These are phyloP conservation scores for Hozukius guyotensis DNA, from an alignment of 2,797 vertebrate species.

Conservation along the genomic window DNA sequence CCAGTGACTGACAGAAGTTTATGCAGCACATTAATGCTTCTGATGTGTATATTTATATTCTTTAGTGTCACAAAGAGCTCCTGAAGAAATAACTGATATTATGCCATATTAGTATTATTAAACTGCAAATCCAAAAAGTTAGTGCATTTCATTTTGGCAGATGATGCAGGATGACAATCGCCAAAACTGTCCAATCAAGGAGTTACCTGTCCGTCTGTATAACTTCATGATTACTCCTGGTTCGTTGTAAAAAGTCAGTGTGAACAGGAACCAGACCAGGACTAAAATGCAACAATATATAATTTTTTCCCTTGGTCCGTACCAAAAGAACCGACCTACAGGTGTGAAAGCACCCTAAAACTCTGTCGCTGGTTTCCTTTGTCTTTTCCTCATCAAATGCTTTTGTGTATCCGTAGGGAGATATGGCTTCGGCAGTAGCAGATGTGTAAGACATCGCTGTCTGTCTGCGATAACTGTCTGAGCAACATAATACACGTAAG, in stretches of 20 bases:
- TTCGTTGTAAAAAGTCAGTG: not conserved
- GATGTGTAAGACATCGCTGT: constrained; percentile 20
- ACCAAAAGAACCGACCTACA: not conserved
- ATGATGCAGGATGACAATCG: not conserved
- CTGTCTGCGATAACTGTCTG: constrained; percentile 18
- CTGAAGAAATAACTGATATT: too few species aligned
- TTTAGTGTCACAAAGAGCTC: too few species aligned
- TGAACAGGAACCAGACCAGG: not conserved
- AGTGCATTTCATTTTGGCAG: not conserved
- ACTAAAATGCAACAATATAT: not conserved
- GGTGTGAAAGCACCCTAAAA: constrained; percentile 3
- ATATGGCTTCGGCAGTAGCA: not conserved
- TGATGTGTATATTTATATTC: too few species aligned
- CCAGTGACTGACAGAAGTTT: too few species aligned
- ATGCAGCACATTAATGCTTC: too few species aligned
- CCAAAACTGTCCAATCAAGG: not conserved
- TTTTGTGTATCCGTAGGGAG: constrained; percentile 27
- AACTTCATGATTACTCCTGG: not conserved
- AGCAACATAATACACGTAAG: not conserved
- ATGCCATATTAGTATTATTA: too few species aligned
- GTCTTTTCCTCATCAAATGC: constrained; percentile 17
- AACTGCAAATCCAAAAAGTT: not conserved
- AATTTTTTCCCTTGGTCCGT: not conserved
- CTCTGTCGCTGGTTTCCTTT: not conserved
- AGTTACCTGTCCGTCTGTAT: not conserved